Conservation (phyloP, 1,140 invertebrate genomes). For the Drusus annulatus region DNA sequence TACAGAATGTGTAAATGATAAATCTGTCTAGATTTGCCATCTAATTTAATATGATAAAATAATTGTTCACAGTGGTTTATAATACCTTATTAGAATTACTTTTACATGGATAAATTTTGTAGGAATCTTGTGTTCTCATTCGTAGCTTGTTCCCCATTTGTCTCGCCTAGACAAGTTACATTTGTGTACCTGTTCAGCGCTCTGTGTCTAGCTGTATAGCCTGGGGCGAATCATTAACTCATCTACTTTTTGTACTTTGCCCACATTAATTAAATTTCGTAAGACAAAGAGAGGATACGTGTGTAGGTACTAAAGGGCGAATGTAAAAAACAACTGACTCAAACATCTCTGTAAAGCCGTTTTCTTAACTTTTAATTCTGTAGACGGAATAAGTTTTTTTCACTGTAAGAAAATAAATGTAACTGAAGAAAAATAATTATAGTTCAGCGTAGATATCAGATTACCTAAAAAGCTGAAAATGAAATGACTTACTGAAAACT, state of each 20-base stretch:
- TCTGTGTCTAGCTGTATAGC: constrained; percentile 15
- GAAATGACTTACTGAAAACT: too few relatives aligned
- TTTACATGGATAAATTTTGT: too few relatives aligned
- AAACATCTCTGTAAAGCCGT: background rate
- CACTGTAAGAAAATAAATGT: too few relatives aligned
- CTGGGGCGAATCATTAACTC: constrained; percentile 43
- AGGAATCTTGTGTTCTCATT: background rate
- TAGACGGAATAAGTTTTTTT: background rate
- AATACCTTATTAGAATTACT: too few relatives aligned
- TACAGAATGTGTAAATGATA: too few relatives aligned
- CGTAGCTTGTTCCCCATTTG: constrained; percentile 9
- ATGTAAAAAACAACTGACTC: background rate
- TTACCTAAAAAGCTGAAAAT: too few relatives aligned
- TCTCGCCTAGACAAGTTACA: background rate
- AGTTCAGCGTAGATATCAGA: too few relatives aligned
- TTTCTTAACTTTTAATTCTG: background rate
- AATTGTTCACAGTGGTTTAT: too few relatives aligned
- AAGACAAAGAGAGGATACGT: background rate
- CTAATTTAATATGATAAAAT: too few relatives aligned
- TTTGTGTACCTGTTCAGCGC: constrained; percentile 13
- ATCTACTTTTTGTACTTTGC: constrained; percentile 41
- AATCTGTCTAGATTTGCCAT: too few relatives aligned
- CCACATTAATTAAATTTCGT: constrained; percentile 52
- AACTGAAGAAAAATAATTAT: too few relatives aligned
- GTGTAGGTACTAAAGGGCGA: background rate